Percentiles rank a stretch among this genome's conserved stretches.
Conservation (phyloP, 2,113 vertebrate genomes). For the Suncus etruscus region DNA sequence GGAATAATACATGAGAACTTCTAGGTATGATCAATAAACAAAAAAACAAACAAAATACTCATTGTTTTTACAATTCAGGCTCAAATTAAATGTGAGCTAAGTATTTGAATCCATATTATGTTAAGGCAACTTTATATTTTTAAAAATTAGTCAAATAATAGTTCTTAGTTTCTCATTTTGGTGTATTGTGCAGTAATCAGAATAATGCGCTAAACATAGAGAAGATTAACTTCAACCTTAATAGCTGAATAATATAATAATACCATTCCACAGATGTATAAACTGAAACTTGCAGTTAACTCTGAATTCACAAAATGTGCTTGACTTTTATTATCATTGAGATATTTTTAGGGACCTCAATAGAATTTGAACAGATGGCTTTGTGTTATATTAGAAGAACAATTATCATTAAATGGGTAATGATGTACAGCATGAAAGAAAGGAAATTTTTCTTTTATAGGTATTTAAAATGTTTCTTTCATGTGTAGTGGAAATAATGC, state of each 20-base stretch:
- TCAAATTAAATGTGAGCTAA: not conserved
- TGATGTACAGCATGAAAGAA: slow-evolving; percentile 64
- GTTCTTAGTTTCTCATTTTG: not conserved
- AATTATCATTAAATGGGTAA: slow-evolving; percentile 77
- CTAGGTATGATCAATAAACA: too few relatives aligned
- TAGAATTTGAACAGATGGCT: slow-evolving; percentile 74
- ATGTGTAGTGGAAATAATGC: slow-evolving; percentile 46
- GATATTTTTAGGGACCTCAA: slow-evolving; percentile 68
- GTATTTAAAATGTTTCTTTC: not conserved
- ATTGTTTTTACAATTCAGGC: not conserved
- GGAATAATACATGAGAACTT: too few relatives aligned
- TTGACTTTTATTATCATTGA: slow-evolving; percentile 65
- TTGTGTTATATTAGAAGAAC: slow-evolving; percentile 60
- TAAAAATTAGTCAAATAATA: not conserved
- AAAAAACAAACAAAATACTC: too few relatives aligned
- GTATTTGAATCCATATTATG: not conserved
- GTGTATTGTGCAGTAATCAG: not conserved
- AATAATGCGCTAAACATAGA: not conserved
- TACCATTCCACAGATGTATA: not conserved
- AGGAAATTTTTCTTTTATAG: slow-evolving; percentile 8
- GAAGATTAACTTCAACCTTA: not conserved
- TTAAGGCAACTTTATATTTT: not conserved
- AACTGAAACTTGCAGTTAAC: not conserved
- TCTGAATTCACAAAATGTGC: slow-evolving; percentile 40
- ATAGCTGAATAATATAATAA: slow-evolving; percentile 19